These are phyloP conservation scores for Chionodraco myersi DNA, from an alignment of 2,113 vertebrate species.

Conservation along the genomic window DNA sequence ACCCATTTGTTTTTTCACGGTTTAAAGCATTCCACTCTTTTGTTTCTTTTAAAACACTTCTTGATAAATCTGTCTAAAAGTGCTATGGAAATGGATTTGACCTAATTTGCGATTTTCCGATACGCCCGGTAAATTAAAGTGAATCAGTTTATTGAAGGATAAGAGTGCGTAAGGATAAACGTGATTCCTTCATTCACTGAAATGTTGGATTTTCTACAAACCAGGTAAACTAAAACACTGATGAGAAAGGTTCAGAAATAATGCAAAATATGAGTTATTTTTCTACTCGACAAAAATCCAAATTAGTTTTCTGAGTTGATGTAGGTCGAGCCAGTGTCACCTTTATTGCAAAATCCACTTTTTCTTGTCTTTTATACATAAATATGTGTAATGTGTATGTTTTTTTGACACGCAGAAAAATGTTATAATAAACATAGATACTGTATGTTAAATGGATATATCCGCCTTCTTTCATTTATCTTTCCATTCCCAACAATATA, in stretches of 20 bases:
- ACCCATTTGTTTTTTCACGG: conserved; percentile 8
- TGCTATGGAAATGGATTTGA: conserved; percentile 42
- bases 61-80: conserved; percentile 49
- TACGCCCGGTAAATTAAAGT: conserved; percentile 34
- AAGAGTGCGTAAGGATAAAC: neutral
- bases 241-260: neutral
- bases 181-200: neutral
- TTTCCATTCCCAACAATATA: too few relatives aligned
- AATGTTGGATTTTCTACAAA: neutral
- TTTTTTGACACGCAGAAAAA: too few relatives aligned
- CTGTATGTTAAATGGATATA: too few relatives aligned
- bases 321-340: neutral
- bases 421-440: too few relatives aligned
- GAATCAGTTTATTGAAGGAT: conserved; percentile 38
- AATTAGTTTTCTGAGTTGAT: neutral
- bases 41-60: conserved; percentile 46
- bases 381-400: too few relatives aligned
- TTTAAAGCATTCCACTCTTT: conserved; percentile 2
- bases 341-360: too few relatives aligned
- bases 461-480: too few relatives aligned
- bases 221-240: neutral
- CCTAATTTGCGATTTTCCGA: too few relatives aligned
- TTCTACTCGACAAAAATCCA: neutral
- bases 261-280: neutral
- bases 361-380: too few relatives aligned